Evolutionary conservation across 2,113 vertebrate genomes (phyloP), one percentile per base, ranked within the genome.

Genomic region (Microcebus ravelobensis): DNA sequence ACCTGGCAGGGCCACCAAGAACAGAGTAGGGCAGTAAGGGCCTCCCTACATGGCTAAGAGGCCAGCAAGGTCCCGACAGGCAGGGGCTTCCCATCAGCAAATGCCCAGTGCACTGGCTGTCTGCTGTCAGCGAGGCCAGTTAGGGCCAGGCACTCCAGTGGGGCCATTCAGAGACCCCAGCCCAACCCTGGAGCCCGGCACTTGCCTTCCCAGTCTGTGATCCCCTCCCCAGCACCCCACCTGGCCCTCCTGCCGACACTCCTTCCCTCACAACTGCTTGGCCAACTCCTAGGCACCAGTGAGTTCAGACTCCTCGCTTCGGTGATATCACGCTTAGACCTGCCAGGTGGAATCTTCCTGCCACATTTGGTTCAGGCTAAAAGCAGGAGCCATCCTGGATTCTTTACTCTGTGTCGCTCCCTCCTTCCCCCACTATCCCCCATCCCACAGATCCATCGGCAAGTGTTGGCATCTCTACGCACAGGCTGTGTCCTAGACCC

Each of bases 301-400:
- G 36, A 31, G 27, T 17, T 9, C 31, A 4, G 12, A 48, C 13
- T 45, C 57, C 39, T 77, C 6, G 1, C 13, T 34, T 17, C 34
- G 39, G 25, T 8, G 0, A 8, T 3, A 1, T 71, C 15, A 3
- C 21, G 13, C 3, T 48, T 50, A 36, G 31, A 20, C 7, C 59
- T 6, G 15, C 77, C 39, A 4, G 59, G 27, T 83, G 27, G 39
- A 29, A 18, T 31, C 34, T 29, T 42, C 17, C n/a, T 50, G 39
- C n/a, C 67, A 48, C 36, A 2, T 77, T 4, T 14, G 10, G 10
- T 39, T 71, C 27, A 42, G 14, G 39, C 18, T 67, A 0, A 7
- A 73, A 57, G 45, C 73, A 18, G 17, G 42, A 20, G 31, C 31
- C 36, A 18, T 45, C 14, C 42, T 67, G 0, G 39, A 42, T 34